Base-by-base conservation (phyloP, 2,113 vertebrate species). In the Holacanthus passer region DNA sequence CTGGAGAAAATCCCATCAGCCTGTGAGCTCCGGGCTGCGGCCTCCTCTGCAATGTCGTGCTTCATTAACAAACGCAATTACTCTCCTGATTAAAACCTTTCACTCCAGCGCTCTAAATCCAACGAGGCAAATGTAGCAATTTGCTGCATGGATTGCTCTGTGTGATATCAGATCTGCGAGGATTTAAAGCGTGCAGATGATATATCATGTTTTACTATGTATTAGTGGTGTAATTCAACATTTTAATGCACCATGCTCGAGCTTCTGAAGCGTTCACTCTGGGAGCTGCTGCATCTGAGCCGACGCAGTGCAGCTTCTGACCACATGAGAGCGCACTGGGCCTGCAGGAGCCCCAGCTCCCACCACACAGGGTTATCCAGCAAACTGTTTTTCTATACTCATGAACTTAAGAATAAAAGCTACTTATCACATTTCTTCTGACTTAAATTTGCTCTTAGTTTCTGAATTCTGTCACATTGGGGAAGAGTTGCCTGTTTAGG, bases 61-160 rank as follows among this genome's bases (percentile, higher is more conserved):
- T 87, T 88, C 83, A 88, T 91, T 84, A 89, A 82, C 74, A 56
- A 86, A 83, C 64, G 68, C 81, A 88, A 88, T 91, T 87, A 84
- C 85, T 82, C 85, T 79, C 55, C 75, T 85, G 77, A 91, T 87
- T 91, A 90, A 91, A 89, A 87, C 66, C 82, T 81, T 82, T 85
- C 73, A 79, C 82, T 83, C 14, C 55, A 62, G 37, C 11, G 73
- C 70, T 68, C 79, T 56, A 52, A 84, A 80, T 68, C 87, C 77
- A 83, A 80, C 64, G n/a, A 78, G 58, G 77, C 73, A 80, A 89
- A 84, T 86, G 87, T 85, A 86, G 85, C 74, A 84, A 89, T 91
- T 86, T 89, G 81, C 89, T 86, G 89, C 85, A 70, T 89, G 89
- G 73, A 14, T 74, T 70, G 77, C 58, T 81, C 73, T 56, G 87